phyloP scores from a whole-genome alignment of 2,797 vertebrate genomes.

The Hyperoplus immaculatus region DNA sequence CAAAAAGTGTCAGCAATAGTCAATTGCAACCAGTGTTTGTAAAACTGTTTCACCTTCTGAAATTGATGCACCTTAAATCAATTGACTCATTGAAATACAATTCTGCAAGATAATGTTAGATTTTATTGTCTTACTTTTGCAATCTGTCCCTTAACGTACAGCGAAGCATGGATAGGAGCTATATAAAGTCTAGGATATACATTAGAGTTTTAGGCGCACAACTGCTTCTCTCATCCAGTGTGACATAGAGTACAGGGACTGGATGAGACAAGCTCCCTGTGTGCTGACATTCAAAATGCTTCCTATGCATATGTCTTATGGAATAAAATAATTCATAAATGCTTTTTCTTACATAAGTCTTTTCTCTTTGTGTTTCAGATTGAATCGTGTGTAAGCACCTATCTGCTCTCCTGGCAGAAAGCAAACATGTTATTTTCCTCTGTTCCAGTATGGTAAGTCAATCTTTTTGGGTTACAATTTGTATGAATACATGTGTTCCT shows the following conservation, averaged over 20 bases:
- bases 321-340: constrained; percentile 39
- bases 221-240: constrained; percentile 29
- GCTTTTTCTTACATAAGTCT: constrained; percentile 36
- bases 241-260: constrained; percentile 33
- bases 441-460: constrained; percentile 77
- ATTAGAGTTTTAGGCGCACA: constrained; percentile 15
- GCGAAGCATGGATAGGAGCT: background rate
- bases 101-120: background rate
- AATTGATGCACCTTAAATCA: background rate
- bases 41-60: too few relatives aligned
- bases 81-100: background rate
- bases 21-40: too few relatives aligned
- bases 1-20: too few relatives aligned
- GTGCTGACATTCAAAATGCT: constrained; percentile 41
- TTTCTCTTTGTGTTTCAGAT: constrained; percentile 68
- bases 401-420: constrained; percentile 46
- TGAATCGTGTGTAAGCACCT: constrained; percentile 53
- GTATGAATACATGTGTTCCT: constrained; percentile 52
- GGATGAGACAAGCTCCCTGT: constrained; percentile 38
- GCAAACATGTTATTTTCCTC: constrained; percentile 58
- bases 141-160: background rate
- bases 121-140: background rate
- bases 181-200: constrained; percentile 20
- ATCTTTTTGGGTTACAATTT: constrained; percentile 48
- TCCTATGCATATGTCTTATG: constrained; percentile 37